Evolutionary conservation across 2,797 vertebrate species (phyloP).

Genomic region (Capromys pilorides): DNA sequence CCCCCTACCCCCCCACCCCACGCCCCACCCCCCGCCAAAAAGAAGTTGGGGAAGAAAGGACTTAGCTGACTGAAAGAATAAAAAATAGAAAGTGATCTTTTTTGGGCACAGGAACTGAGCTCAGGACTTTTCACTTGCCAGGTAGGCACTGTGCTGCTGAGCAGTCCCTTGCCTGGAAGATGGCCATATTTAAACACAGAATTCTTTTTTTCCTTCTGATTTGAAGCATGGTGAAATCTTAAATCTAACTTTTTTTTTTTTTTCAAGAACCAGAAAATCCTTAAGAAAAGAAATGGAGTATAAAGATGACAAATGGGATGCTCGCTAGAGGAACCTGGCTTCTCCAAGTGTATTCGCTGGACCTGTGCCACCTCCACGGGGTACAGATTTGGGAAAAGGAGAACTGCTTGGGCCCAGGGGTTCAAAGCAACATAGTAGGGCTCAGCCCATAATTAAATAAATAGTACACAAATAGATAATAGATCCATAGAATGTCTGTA

Average conservation of each 20-base stretch:
- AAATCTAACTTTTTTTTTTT: not conserved
- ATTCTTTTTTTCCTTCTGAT: not conserved
- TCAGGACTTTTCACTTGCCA: too few relatives aligned
- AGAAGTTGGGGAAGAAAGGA: not conserved
- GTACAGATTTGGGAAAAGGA: not conserved
- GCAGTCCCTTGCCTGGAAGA: too few relatives aligned
- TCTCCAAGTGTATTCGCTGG: not conserved
- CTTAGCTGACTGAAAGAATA: not conserved
- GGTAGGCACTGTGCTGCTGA: too few relatives aligned
- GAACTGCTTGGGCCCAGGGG: not conserved
- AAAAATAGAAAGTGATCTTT: not conserved
- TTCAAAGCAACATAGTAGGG: not conserved
- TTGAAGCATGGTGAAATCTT: not conserved
- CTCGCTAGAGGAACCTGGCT: not conserved
- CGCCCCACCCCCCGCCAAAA: too few relatives aligned
- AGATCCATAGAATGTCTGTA: not conserved
- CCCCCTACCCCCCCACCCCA: too few relatives aligned
- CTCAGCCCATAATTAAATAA: not conserved
- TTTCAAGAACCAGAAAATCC: conserved; percentile 12
- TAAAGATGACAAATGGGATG: not conserved
- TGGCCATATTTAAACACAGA: not conserved
- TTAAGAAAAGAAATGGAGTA: not conserved
- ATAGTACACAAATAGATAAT: not conserved
- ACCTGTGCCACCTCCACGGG: accelerated
- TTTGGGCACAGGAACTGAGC: too few relatives aligned